Base-by-base conservation (phyloP, 2,888 invertebrate species). In the Sipha maydis region DNA sequence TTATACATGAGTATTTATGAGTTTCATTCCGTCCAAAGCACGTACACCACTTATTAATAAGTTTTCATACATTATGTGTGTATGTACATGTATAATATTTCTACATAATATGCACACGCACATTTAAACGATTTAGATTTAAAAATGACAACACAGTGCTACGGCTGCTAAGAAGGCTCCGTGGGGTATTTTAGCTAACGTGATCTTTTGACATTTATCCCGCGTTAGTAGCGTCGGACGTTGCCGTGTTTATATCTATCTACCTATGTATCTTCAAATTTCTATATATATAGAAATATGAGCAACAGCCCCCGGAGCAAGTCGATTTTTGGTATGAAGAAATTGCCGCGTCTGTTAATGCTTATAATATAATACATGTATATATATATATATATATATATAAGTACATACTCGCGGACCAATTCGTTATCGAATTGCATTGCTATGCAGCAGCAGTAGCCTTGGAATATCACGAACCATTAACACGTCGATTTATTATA, bases 191-290 rank as follows among this genome's bases (percentile, higher is more conserved):
- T 28, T 17, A 25, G 67, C 28, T n/a, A 38, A 38, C 67, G 67
- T 80, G 84, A 75, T 84, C 75, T 75, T 76, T 76, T 75, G 84
- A 84, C 56, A 84, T 84, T 61, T 75, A 67, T 54, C 1, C 25
- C 21, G 28, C 28, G 41, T 41, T 41, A n/a, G 19, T 67, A n/a
- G 61, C 61, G 21, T 25, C 61, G 61, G 61, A 21, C 25, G 21
- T 61, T 7, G 21, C 7, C 48, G 48, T 48, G 11, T 61, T 61
- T 8, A 4, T 61, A 25, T 21, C 34, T 34, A 34, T 34, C 4
- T 4, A 4, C 4, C 34, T 34, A 34, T 34, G 3, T 34, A 3
- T 34, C 34, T 4, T 2, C 34, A 4, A 3, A n/a, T n/a, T n/a
- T 56, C 19, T 21, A 56, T 56, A 21, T 21, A 56, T 56, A 56